phyloP scores from a whole-genome alignment of 2,113 vertebrate species.

The Dunckerocampus dactyliophorus region DNA sequence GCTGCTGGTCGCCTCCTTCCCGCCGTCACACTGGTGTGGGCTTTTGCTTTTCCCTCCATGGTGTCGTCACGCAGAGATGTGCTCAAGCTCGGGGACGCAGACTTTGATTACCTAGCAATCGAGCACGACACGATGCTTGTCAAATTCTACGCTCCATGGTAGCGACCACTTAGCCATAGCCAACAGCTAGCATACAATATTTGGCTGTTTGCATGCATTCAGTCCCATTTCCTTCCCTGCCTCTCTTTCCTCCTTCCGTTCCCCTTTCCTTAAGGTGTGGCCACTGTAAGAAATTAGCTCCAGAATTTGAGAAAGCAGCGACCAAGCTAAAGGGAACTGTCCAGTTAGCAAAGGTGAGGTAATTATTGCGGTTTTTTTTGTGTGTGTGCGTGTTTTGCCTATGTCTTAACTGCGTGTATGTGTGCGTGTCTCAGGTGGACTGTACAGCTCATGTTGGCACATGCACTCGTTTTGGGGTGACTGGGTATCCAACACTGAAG shows the following conservation, averaged over 20 bases:
- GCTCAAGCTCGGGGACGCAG: slow-evolving; percentile 66
- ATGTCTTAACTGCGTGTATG: neutral
- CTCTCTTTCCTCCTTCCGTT: neutral
- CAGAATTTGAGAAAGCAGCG: slow-evolving; percentile 74
- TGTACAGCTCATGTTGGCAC: slow-evolving; percentile 59
- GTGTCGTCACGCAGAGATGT: slow-evolving; percentile 47
- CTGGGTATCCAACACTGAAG: slow-evolving; percentile 71
- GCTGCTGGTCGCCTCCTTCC: slow-evolving; percentile 6
- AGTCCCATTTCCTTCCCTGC: neutral
- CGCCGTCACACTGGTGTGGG: neutral
- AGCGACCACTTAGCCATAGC: slow-evolving; percentile 11
- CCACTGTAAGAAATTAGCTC: slow-evolving; percentile 72
- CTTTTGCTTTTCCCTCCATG: slow-evolving; percentile 1
- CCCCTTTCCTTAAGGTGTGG: slow-evolving; percentile 63
- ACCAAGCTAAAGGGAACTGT: slow-evolving; percentile 61
- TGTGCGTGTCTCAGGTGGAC: slow-evolving; percentile 61
- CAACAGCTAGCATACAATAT: neutral
- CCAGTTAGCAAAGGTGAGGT: slow-evolving; percentile 66
- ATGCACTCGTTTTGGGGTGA: slow-evolving; percentile 62
- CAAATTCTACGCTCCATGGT: slow-evolving; percentile 76
- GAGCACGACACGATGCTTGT: slow-evolving; percentile 75
- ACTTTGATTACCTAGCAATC: slow-evolving; percentile 68
- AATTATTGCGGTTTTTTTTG: neutral
- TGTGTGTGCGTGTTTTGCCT: too few relatives aligned
- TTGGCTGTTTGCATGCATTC: neutral